Percentiles rank a stretch among this genome's conserved stretches.
Evolutionary conservation across 2,797 vertebrate species (phyloP).

Genomic region (Pangasius larnaudii): DNA sequence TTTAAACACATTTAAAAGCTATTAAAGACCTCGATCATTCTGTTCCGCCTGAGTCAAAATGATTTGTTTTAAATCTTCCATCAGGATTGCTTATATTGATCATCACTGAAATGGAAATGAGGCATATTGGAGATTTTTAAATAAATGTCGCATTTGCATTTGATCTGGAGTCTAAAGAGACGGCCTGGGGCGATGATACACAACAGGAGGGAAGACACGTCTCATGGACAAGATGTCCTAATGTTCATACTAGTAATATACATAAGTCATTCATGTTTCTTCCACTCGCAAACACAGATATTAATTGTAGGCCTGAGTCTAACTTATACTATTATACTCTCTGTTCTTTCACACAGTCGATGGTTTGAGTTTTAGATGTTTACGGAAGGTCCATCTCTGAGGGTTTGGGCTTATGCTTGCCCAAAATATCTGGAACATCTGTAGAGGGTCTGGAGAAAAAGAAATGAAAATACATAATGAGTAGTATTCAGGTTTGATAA

Average conservation of each 20-base stretch:
- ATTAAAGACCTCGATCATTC: not conserved
- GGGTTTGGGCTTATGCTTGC: slow-evolving; percentile 70
- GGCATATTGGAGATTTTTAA: not conserved
- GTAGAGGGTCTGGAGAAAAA: slow-evolving; percentile 73
- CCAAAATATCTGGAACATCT: slow-evolving; percentile 77
- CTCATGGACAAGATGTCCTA: not conserved
- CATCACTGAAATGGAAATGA: slow-evolving; percentile 11
- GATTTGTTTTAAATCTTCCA: not conserved
- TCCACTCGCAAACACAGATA: not conserved
- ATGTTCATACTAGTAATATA: not conserved
- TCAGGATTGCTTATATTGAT: not conserved
- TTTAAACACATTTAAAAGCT: not conserved
- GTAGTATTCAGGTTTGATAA: not conserved
- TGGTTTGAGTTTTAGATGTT: slow-evolving; percentile 13
- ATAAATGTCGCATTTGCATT: slow-evolving; percentile 13
- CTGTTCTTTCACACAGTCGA: not conserved
- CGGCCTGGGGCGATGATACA: not conserved
- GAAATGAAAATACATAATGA: not conserved
- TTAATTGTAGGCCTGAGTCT: not conserved
- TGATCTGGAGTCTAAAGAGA: not conserved
- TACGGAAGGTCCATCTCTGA: slow-evolving; percentile 65
- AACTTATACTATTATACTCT: not conserved
- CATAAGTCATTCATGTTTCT: too few relatives aligned
- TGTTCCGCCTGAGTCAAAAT: not conserved
- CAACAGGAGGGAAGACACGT: not conserved